phyloP scores from a whole-genome alignment of 2,797 vertebrate genomes.

The Anabas testudineus region DNA sequence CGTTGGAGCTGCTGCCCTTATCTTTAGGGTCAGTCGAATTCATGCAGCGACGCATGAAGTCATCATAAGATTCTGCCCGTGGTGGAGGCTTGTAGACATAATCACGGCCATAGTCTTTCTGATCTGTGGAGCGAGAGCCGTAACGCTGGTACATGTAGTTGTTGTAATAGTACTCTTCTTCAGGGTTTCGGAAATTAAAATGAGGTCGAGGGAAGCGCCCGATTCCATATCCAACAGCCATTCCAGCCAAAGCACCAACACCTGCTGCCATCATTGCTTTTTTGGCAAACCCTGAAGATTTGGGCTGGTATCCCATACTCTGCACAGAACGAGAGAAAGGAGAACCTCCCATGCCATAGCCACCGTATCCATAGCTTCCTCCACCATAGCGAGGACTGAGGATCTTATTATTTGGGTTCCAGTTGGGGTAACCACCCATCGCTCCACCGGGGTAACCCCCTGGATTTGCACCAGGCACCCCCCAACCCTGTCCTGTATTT shows the following conservation, averaged over 20 bases:
- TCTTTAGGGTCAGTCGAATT: slow-evolving; percentile 68
- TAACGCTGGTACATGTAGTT: slow-evolving; percentile 83
- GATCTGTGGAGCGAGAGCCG: slow-evolving; percentile 73
- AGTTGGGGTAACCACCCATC: slow-evolving; percentile 74
- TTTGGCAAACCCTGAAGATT: slow-evolving; percentile 82
- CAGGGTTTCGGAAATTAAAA: slow-evolving; percentile 76
- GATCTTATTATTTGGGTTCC: slow-evolving; percentile 85
- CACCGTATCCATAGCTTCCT: slow-evolving; percentile 73
- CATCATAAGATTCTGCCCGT: slow-evolving; percentile 72
- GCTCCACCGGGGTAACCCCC: slow-evolving; percentile 65
- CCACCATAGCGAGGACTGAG: slow-evolving; percentile 81
- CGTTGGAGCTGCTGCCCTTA: slow-evolving; percentile 26
- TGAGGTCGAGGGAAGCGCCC: slow-evolving; percentile 84
- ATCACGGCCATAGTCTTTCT: slow-evolving; percentile 77
- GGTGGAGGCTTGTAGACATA: slow-evolving; percentile 76
- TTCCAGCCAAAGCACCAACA: slow-evolving; percentile 82
- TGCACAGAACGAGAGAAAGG: slow-evolving; percentile 81
- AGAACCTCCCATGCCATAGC: slow-evolving; percentile 77
- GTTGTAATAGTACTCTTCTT: slow-evolving; percentile 85
- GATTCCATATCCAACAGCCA: slow-evolving; percentile 85
- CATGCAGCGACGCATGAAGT: slow-evolving; percentile 80
- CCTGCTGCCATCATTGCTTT: slow-evolving; percentile 85
- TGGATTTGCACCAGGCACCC: slow-evolving; percentile 53
- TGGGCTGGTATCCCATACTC: slow-evolving; percentile 75
- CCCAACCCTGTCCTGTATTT: slow-evolving; percentile 66